Evolutionary conservation across 2,113 vertebrate species (phyloP), one percentile per base, ranked within the genome.

Genomic region (Mus pahari): DNA sequence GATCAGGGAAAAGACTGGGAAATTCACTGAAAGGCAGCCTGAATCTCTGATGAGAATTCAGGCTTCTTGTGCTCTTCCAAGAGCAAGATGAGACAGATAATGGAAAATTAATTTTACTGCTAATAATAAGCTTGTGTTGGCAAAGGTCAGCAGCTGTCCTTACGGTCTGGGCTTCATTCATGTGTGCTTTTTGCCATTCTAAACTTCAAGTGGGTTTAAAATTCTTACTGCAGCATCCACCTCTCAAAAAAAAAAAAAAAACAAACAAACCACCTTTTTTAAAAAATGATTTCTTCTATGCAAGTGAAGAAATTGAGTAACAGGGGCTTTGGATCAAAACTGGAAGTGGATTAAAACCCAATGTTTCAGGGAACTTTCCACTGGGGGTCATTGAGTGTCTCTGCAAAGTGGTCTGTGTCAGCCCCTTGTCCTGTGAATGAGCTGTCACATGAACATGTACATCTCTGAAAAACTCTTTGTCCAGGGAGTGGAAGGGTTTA

Each of bases 101-200:
- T 82, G 91, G 96, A 97, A 98, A 97, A 96, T 97, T 97, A 98
- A 98, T 97, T 97, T 97, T 94, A 94, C 96, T 97, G 75, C 93
- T 97, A 94, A 91, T 96, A 94, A 87, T 92, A 97, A 79, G 92
- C 89, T 97, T 94, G 94, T 92, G 90, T 75, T 97, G 95, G 97
- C 96, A 91, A 75, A 83, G 88, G 90, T 77, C 78, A 75, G 89
- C 62, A 91, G 82, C 94, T 42, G 73, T 97, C 92, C 89, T 92
- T 96, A 95, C 45, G 48, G 73, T 74, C 78, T 94, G 91, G 82
- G 58, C 95, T 97, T 89, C 94, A 86, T 92, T 96, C 92, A 48
- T 70, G 86, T 90, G 86, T 94, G 31, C 92, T 55, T 79, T 91
- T 96, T 96, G 91, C 86, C 77, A 74, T 97, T 92, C 86, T 94